Evolutionary conservation across 1,140 invertebrate genomes (phyloP), one percentile per base, ranked within the genome.

Genomic region (Philotrypesis tridentata): DNA sequence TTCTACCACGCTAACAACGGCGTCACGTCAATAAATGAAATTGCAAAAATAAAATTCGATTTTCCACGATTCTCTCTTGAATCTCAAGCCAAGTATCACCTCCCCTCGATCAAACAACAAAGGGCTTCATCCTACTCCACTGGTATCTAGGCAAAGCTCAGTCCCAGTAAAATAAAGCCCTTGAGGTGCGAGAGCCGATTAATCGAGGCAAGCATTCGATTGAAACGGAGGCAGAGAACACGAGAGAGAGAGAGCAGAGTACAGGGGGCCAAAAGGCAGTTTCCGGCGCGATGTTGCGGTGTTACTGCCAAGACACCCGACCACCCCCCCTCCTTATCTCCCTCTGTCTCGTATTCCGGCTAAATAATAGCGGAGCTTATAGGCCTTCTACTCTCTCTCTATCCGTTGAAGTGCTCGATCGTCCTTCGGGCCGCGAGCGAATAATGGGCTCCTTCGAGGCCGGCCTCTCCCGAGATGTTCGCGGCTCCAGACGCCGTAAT

Each of bases 401-500:
- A n/a, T n/a, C 37, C 21, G 48, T 72, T 70, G 40, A 76, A 60
- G 29, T 60, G 33, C 37, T 75, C 72, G 80, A 81, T 81, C 67
- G 70, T 37, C 61, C 48, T 55, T 55, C 72, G 27, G 31, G 17
- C n/a, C 55, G 67, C 40, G 76, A 14, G 25, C 23, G 55, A 80
- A 80, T 84, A 77, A 80, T 80, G 76, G 63, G 75, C 21, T 65
- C 27, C 48, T 67, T 76, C 40, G 31, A 84, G 67, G 80, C 27
- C 8, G 27, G 33, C 48, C n/a, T n/a, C n/a, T n/a, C n/a, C 6
- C 48, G 48, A 43, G 83, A 85, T 75, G 79, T 80, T 85, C 73
- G 75, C 71, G 61, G 74, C 75, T 17, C 85, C 72, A 85, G 85
- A 85, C 85, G 61, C 33, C 27, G 77, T 84, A 85, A 85, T 84